Percentiles rank a stretch among this genome's conserved stretches.
These are phyloP conservation scores for Sesia bembeciformis DNA, from an alignment of 2,888 invertebrate species.

Conservation along the genomic window DNA sequence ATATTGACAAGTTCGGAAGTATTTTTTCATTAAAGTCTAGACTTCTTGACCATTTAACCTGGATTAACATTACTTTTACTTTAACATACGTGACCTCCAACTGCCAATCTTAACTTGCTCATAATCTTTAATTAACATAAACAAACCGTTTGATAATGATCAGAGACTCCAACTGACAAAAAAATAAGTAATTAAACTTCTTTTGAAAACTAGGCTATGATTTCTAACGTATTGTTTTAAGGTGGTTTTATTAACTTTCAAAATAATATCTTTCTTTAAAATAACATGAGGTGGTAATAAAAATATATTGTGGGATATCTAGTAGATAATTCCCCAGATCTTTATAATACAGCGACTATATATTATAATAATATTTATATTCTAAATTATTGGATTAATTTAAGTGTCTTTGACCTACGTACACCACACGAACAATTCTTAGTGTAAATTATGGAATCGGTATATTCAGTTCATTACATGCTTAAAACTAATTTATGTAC, in stretches of 20 bases:
- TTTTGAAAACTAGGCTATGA: no score
- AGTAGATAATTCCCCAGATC: no score
- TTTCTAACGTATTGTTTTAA: no score
- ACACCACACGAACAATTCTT: neutral
- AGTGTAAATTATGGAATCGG: neutral
- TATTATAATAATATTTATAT: neutral
- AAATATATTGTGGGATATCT: no score
- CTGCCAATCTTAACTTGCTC: conserved; percentile 25
- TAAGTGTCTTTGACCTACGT: neutral
- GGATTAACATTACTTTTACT: conserved; percentile 13
- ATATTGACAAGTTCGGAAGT: no score
- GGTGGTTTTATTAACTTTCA: no score
- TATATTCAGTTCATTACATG: neutral
- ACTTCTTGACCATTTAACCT: conserved; percentile 23
- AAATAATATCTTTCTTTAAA: no score
- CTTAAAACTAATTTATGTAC: neutral
- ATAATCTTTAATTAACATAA: conserved; percentile 28
- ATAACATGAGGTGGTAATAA: no score
- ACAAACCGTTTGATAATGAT: conserved; percentile 29
- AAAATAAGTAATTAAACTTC: no score
- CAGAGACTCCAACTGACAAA: no score
- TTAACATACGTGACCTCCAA: conserved; percentile 25
- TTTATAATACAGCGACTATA: neutral
- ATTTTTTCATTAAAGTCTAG: conserved; percentile 10
- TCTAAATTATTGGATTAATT: no score